These are phyloP conservation scores for Epirrhoe tristata DNA, from an alignment of 2,888 invertebrate species.

Conservation along the genomic window DNA sequence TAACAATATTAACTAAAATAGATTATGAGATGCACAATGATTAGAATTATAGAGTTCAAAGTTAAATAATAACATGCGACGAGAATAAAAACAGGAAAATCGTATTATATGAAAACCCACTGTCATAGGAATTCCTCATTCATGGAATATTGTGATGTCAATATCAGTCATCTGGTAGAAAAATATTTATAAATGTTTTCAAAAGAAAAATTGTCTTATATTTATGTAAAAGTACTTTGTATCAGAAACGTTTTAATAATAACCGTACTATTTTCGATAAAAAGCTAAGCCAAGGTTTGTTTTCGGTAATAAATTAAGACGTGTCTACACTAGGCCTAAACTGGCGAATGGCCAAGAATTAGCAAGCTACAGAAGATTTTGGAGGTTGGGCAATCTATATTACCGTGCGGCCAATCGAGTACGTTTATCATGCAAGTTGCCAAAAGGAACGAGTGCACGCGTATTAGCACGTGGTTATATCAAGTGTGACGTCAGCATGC, in stretches of 20 bases:
- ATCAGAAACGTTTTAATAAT: neutral
- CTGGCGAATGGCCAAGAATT: constrained; percentile 27
- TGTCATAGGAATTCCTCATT: neutral
- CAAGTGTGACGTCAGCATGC: constrained; percentile 7
- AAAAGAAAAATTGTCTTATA: too few relatives aligned
- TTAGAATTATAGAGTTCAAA: neutral
- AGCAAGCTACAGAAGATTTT: constrained; percentile 9
- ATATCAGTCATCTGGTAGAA: neutral
- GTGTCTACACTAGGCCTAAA: constrained; percentile 18
- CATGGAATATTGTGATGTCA: constrained; percentile 3
- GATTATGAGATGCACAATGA: neutral
- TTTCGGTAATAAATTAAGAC: constrained; percentile 20
- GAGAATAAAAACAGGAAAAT: neutral
- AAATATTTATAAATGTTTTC: neutral
- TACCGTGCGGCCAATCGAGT: constrained; percentile 22
- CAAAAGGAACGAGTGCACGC: constrained; percentile 13
- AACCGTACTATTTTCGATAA: neutral
- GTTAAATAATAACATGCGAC: neutral
- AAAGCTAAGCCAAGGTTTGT: neutral
- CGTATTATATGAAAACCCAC: neutral
- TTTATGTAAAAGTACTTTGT: too few relatives aligned
- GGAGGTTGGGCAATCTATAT: constrained; percentile 33
- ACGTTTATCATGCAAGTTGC: constrained; percentile 16
- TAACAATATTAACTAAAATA: neutral
- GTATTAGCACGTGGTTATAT: constrained; percentile 8